phyloP scores from a whole-genome alignment of 2,113 vertebrate genomes.

The Hymenochirus boettgeri region DNA sequence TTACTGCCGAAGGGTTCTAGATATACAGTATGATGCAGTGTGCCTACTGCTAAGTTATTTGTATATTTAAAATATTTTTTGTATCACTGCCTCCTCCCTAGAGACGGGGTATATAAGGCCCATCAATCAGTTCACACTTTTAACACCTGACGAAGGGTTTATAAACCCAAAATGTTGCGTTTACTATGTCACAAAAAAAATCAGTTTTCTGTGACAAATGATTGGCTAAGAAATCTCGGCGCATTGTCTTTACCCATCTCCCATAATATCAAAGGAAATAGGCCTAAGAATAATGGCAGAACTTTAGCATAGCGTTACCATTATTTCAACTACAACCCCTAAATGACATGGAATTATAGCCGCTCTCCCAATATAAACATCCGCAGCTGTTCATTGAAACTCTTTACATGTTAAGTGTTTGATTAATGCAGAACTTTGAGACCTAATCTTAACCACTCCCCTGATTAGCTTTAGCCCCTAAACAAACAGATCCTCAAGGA shows the following conservation, averaged over 20 bases:
- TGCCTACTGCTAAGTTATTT: no score
- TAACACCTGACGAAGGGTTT: no score
- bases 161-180: no score
- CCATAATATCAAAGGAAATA: neutral
- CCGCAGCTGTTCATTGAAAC: constrained; percentile 41
- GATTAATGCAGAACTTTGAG: constrained; percentile 13
- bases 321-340: constrained; percentile 22
- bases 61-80: no score
- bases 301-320: neutral
- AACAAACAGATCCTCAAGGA: neutral
- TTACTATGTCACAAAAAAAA: no score
- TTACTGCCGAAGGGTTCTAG: no score
- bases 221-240: no score
- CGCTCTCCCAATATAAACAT: constrained; percentile 30
- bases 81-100: no score
- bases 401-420: constrained; percentile 1
- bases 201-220: no score
- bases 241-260: neutral
- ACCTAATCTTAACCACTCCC: neutral
- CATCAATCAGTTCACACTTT: no score
- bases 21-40: no score
- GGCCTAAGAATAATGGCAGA: neutral
- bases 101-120: no score
- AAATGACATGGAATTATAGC: constrained; percentile 24
- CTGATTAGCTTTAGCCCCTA: constrained; percentile 12